Percentiles rank a stretch among this genome's conserved stretches.
phyloP scores from a whole-genome alignment of 2,888 invertebrate genomes.

The Taphrorychus bicolor region DNA sequence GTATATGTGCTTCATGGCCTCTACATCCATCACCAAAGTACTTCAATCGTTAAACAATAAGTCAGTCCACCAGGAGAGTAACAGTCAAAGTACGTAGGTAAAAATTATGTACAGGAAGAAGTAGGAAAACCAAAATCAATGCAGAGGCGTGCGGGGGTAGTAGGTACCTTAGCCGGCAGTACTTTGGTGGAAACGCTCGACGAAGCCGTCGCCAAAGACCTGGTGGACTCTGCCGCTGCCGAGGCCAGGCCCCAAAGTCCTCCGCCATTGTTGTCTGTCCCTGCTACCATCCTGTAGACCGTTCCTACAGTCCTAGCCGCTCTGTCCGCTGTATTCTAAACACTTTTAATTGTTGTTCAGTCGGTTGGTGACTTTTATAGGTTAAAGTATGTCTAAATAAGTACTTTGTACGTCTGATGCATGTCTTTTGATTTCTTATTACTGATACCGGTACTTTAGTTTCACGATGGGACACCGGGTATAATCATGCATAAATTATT shows the following conservation, averaged over 20 bases:
- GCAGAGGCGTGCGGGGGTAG: conserved; percentile 12
- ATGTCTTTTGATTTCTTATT: no score
- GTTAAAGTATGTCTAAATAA: no score
- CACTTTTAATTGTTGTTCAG: conserved; percentile 37
- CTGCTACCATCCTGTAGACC: conserved; percentile 79
- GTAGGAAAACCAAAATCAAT: conserved; percentile 3
- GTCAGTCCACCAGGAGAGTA: conserved; percentile 4
- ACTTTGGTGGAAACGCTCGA: conserved; percentile 37
- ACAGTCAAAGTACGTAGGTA: conserved; percentile 5
- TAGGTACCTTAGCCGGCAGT: conserved; percentile 20
- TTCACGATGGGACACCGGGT: no score
- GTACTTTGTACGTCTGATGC: no score
- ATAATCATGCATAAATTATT: no score
- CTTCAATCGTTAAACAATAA: not conserved
- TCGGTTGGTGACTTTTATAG: conserved; percentile 22
- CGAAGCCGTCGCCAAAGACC: conserved; percentile 42
- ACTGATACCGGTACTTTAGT: no score
- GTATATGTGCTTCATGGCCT: no score
- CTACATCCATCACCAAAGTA: not conserved
- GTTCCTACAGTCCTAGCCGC: conserved; percentile 81
- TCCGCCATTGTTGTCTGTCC: conserved; percentile 77
- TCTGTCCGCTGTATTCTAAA: conserved; percentile 79
- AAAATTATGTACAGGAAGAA: conserved; percentile 6
- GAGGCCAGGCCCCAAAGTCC: conserved; percentile 69
- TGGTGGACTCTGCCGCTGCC: conserved; percentile 55